Evolutionary conservation across 2,113 vertebrate genomes (phyloP).

Genomic region (Excalfactoria chinensis): DNA sequence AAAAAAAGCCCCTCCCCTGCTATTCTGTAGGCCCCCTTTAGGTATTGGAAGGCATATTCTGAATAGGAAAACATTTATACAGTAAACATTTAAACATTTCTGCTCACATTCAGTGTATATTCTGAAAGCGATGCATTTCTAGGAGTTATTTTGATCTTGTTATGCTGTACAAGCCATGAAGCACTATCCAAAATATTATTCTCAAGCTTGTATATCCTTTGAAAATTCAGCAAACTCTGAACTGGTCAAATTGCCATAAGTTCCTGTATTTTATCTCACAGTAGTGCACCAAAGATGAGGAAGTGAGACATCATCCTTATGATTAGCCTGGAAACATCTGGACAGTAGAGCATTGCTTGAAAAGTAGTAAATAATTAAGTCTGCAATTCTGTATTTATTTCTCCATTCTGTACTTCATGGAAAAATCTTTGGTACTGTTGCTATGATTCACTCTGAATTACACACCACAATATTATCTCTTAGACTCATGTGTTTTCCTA

Average conservation of each 20-base stretch:
- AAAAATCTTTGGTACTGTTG: not conserved
- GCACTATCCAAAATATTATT: not conserved
- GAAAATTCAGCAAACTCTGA: not conserved
- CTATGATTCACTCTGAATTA: not conserved
- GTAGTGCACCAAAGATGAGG: not conserved
- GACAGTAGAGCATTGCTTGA: not conserved
- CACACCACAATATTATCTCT: constrained; percentile 18
- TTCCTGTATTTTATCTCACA: not conserved
- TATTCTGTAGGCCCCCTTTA: too few relatives aligned
- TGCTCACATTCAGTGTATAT: not conserved
- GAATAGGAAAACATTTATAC: not conserved
- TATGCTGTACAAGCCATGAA: not conserved
- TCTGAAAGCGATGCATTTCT: not conserved
- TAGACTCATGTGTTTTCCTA: not conserved
- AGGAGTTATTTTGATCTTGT: not conserved
- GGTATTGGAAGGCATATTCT: not conserved
- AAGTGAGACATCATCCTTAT: not conserved
- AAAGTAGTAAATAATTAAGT: constrained; percentile 8
- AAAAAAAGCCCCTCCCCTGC: too few relatives aligned
- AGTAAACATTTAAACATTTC: not conserved
- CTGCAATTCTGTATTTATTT: not conserved
- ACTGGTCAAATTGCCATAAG: not conserved
- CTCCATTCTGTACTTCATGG: not conserved
- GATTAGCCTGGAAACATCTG: not conserved
- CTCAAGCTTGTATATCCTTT: not conserved